Conservation (phyloP, 2,888 invertebrate species). For the Xanthia icteritia region DNA sequence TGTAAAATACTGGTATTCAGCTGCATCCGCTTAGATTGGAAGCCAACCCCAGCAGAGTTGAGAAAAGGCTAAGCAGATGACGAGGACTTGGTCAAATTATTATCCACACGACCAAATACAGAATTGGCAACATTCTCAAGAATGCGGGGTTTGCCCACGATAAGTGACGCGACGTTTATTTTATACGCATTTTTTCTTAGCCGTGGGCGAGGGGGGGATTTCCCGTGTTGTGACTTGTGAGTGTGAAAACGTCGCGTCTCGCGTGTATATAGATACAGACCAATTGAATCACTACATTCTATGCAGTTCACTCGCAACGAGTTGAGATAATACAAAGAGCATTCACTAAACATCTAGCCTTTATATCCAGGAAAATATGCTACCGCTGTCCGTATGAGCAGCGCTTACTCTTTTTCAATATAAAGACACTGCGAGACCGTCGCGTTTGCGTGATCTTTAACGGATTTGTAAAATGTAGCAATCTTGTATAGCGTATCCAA, state of each 20-base stretch:
- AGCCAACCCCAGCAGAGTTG: background rate
- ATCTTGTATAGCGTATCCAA: too few species aligned
- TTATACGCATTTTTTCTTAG: background rate
- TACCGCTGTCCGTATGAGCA: background rate
- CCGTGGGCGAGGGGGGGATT: background rate
- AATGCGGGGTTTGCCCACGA: conserved; percentile 8
- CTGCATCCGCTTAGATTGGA: background rate
- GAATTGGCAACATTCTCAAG: background rate
- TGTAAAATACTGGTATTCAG: too few species aligned
- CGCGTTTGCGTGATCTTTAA: too few species aligned
- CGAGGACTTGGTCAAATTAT: background rate
- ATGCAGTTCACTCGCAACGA: too few species aligned
- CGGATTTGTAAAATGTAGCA: too few species aligned
- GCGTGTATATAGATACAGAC: background rate
- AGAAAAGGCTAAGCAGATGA: background rate
- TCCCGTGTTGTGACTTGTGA: background rate
- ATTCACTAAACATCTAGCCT: too few species aligned
- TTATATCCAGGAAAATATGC: background rate
- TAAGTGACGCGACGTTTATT: background rate
- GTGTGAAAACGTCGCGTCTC: background rate
- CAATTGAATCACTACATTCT: background rate
- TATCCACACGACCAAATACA: background rate
- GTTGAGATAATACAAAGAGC: too few species aligned
- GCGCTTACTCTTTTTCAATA: background rate
- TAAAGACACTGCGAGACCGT: too few species aligned